phyloP scores from a whole-genome alignment of 2,888 invertebrate genomes.

The Lypha dubia region DNA sequence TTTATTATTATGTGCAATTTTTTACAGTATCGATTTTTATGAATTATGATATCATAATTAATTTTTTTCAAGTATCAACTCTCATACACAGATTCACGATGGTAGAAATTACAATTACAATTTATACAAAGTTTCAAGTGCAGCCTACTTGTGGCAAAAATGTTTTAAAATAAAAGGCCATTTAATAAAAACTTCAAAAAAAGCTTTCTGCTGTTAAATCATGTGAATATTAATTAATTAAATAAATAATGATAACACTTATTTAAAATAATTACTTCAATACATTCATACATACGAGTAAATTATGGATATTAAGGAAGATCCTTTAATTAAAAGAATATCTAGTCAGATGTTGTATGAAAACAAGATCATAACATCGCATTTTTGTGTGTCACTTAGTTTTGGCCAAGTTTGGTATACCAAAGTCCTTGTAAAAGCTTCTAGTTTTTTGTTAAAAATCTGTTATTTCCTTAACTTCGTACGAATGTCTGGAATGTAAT shows the following conservation, averaged over 20 bases:
- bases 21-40: neutral
- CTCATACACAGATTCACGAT: neutral
- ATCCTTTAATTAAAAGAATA: neutral
- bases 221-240: slow-evolving; percentile 5
- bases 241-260: neutral
- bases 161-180: too few species aligned
- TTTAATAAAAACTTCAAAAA: neutral
- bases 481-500: too few species aligned
- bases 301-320: too few species aligned
- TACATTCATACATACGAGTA: too few species aligned
- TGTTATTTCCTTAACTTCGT: too few species aligned
- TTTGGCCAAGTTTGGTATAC: too few species aligned
- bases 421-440: too few species aligned
- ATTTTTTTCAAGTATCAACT: slow-evolving; percentile 21
- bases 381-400: too few species aligned
- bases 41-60: slow-evolving; percentile 15
- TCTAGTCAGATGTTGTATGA: too few species aligned
- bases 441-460: too few species aligned
- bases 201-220: neutral
- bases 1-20: neutral
- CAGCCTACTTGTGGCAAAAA: neutral
- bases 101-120: neutral
- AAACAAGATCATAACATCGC: too few species aligned
- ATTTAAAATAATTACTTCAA: neutral
- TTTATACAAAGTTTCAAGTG: slow-evolving; percentile 29